These are phyloP conservation scores for Eriosoma lanigerum DNA, from an alignment of 1,140 invertebrate species.

Conservation along the genomic window DNA sequence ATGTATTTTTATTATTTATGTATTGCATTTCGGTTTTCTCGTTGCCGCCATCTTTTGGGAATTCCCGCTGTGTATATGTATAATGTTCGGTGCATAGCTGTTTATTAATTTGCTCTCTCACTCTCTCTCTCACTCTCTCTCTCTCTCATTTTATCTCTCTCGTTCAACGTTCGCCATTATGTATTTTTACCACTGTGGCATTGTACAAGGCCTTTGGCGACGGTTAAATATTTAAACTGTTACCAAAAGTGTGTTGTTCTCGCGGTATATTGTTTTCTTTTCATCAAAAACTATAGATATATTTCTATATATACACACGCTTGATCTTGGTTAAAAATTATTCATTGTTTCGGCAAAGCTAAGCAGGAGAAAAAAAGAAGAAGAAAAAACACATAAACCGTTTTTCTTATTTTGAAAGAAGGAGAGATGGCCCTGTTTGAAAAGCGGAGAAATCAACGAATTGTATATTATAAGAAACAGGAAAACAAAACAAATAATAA, in stretches of 20 bases:
- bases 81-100: conserved; percentile 46
- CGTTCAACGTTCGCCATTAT: background rate
- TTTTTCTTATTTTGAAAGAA: too few species aligned
- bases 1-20: conserved; percentile 44
- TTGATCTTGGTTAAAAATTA: conserved; percentile 37
- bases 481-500: conserved; percentile 15
- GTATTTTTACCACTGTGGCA: conserved; percentile 37
- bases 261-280: conserved; percentile 46
- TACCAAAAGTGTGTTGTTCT: conserved; percentile 27
- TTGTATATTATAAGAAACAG: too few species aligned
- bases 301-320: background rate
- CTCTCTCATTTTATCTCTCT: background rate
- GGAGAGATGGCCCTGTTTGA: background rate
- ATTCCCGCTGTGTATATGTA: conserved; percentile 27
- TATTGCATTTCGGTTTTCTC: conserved; percentile 15
- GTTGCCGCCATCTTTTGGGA: conserved; percentile 37
- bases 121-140: background rate
- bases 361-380: conserved; percentile 22
- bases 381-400: background rate
- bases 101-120: conserved; percentile 41
- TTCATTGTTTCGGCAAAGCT: conserved; percentile 38
- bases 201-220: conserved; percentile 38
- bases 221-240: conserved; percentile 50
- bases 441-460: background rate
- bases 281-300: conserved; percentile 43